These are phyloP conservation scores for Sebastiscus albofasciatus DNA, from an alignment of 2,797 vertebrate genomes.

Conservation along the genomic window DNA sequence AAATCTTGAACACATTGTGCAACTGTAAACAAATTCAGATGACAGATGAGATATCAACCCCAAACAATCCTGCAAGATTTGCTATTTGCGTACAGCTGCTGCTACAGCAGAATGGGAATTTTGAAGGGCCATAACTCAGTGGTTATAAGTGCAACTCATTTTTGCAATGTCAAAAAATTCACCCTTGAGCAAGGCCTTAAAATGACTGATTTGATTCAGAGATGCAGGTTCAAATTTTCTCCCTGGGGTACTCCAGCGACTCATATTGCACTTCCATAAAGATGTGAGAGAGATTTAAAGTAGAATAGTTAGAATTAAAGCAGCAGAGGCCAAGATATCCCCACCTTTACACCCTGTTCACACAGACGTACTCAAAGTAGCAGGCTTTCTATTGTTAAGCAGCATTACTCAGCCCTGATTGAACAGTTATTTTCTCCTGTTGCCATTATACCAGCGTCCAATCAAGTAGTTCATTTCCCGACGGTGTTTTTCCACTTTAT, in stretches of 20 bases:
- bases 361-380: neutral
- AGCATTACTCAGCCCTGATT: neutral
- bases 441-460: neutral
- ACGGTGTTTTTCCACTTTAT: neutral
- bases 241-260: accelerated
- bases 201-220: neutral
- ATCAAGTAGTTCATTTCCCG: neutral
- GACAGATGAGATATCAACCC: neutral
- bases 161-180: neutral
- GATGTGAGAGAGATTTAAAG: neutral
- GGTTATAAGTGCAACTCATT: neutral
- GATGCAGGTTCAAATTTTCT: neutral
- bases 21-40: neutral
- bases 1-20: neutral
- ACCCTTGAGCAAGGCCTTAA: neutral
- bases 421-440: neutral
- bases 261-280: neutral
- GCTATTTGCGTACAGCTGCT: neutral
- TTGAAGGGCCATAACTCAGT: neutral
- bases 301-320: neutral
- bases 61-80: neutral
- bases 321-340: neutral
- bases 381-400: neutral
- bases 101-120: neutral
- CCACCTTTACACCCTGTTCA: neutral